Base-by-base conservation (phyloP, 53 echinoderm and acorn worm species). In the Antedon mediterranea region DNA sequence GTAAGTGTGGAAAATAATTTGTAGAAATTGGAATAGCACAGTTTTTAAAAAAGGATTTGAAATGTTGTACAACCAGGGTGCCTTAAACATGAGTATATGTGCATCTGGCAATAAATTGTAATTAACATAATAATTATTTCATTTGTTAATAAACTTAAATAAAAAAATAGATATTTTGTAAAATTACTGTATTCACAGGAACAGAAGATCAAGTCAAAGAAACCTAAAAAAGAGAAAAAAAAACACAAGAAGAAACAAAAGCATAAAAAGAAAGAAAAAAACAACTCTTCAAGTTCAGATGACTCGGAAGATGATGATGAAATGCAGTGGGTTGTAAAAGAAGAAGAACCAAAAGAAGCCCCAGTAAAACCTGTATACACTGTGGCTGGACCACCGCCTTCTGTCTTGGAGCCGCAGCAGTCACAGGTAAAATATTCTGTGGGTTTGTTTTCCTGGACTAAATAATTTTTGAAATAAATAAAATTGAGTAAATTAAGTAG, bases 211-310 rank as follows among this genome's bases (percentile, higher is more conserved):
- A 90, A 93, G 41, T 78, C 80, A 11, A 84, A 89, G 72, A 80
- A 89, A 32, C 83, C 84, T 28, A 86, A 88, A 82, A 90, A 87
- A 71, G 89, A 84, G 71, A 76, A 84, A 33, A 86, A 90, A 71
- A 80, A 88, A 73, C 76, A 86, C 74, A 80, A 89, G 34, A 79
- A 85, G 27, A 89, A 89, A 76, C 78, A 86, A 78, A 43, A 90
- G 32, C 79, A 75, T 43, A 89, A 76, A 71, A 30, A 83, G 15
- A 73, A 71, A 34, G 80, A 83, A 37, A 84, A 85, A 43, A 77
- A 83, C 81, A 80, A 85, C 8, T 84, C 78, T 8, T 87, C 87
- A 32, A 84, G 84, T 30, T 71, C 74, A 32, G 84, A 89, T 13
- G 87, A 87, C 57, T 57, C 57, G 23, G 57, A 57, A 57, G 57